Evolutionary conservation across 2,888 invertebrate genomes (phyloP).

Genomic region (Aquatica leii): DNA sequence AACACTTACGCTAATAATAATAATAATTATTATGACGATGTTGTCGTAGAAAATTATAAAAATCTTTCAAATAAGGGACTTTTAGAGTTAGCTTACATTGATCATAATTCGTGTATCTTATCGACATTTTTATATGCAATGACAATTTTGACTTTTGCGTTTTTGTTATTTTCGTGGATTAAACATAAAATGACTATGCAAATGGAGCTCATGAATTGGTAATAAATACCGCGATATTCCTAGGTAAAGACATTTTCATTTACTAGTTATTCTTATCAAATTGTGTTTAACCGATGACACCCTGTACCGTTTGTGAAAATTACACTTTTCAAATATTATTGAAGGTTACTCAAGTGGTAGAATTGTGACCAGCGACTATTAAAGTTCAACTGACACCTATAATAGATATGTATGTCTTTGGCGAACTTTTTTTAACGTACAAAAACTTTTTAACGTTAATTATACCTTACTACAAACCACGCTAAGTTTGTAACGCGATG

Average conservation of each 20-base stretch:
- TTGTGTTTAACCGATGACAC: no score
- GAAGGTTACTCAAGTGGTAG: constrained; percentile 54
- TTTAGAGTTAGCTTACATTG: constrained; percentile 36
- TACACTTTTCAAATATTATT: no score
- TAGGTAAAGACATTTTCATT: not conserved
- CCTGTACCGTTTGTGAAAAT: no score
- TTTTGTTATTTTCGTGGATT: constrained; percentile 58
- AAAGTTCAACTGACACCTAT: no score
- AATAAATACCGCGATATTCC: no score
- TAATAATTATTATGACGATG: constrained; percentile 52
- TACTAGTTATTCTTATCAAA: no score
- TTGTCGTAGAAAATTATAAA: constrained; percentile 56
- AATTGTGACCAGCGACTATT: constrained; percentile 62
- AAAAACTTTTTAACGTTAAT: constrained; percentile 46
- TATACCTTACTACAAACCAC: constrained; percentile 27
- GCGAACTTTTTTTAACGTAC: constrained; percentile 47
- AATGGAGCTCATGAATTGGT: constrained; percentile 60
- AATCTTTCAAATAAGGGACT: constrained; percentile 43
- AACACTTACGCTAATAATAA: constrained; percentile 32
- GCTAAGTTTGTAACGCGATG: constrained; percentile 32
- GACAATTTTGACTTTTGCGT: constrained; percentile 59
- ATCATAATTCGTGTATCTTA: constrained; percentile 58
- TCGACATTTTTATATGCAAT: constrained; percentile 60
- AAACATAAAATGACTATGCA: constrained; percentile 58
- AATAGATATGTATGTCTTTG: constrained; percentile 52